phyloP scores from a whole-genome alignment of 2,888 invertebrate species.

The Argyresthia goedartella region DNA sequence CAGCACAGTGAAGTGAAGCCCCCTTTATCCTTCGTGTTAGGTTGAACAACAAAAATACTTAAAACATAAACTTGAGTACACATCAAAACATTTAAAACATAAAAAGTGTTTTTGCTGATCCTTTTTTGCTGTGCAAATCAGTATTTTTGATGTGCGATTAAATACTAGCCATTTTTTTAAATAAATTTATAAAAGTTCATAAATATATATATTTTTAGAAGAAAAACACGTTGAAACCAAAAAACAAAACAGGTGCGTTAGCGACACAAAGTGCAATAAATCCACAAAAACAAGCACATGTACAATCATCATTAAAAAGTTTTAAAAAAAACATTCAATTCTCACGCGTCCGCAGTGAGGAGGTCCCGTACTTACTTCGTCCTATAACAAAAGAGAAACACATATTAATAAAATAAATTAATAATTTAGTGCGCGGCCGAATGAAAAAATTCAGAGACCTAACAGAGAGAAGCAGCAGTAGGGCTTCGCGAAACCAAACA shows the following conservation, averaged over 20 bases:
- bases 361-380: conserved; percentile 67
- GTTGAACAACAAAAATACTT: no score
- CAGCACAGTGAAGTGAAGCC: no score
- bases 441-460: not conserved
- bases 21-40: no score
- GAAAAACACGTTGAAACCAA: not conserved
- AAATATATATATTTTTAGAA: no score
- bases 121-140: no score
- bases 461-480: not conserved
- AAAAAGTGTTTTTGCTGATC: no score
- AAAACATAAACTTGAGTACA: no score
- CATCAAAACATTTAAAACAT: no score
- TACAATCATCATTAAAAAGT: not conserved
- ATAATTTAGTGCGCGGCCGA: not conserved
- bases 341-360: conserved; percentile 57
- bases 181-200: no score
- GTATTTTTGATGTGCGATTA: no score
- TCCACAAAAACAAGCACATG: not conserved
- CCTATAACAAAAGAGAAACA: conserved; percentile 61
- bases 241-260: not conserved
- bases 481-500: not conserved
- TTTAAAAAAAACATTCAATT: conserved; percentile 12
- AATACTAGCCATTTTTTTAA: no score
- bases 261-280: not conserved
- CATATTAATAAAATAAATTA: not conserved